Conservation (phyloP, 2,113 vertebrate species). For the Psilopsiagon aymara region DNA sequence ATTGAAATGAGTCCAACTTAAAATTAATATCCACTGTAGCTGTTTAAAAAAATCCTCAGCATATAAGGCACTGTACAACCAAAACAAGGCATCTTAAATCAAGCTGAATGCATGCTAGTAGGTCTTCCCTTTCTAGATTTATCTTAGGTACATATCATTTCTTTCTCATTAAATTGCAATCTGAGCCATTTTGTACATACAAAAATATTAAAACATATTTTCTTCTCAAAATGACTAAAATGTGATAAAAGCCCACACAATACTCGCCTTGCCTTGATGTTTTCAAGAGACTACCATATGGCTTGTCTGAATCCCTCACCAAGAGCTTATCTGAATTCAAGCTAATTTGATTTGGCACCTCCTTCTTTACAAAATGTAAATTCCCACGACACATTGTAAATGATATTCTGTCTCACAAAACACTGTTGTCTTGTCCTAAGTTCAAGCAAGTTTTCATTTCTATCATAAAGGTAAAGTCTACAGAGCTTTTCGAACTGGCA, state of each 20-base stretch:
- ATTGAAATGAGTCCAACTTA: not conserved
- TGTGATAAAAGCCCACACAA: conserved; percentile 42
- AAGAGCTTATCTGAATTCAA: conserved; percentile 8
- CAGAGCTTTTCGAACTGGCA: not conserved
- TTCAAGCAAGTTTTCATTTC: not conserved
- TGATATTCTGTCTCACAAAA: not conserved
- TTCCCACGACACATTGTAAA: not conserved
- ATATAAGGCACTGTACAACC: not conserved
- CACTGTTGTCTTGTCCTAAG: not conserved
- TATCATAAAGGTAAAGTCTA: not conserved
- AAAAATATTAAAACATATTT: conserved; percentile 56
- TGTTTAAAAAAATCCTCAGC: not conserved
- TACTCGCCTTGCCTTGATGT: conserved; percentile 11
- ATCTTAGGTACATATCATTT: not conserved
- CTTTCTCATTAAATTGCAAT: conserved; percentile 10
- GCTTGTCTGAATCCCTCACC: not conserved
- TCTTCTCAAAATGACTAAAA: conserved; percentile 58
- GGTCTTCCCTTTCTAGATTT: conserved; percentile 25
- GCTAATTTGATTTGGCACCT: conserved; percentile 27
- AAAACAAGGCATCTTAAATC: conserved; percentile 32
- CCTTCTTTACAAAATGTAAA: conserved; percentile 2
- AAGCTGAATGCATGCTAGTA: not conserved
- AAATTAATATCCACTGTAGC: not conserved
- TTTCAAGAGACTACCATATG: conserved; percentile 20
- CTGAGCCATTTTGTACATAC: not conserved